Evolutionary conservation across 2,888 invertebrate species (phyloP), one percentile per base, ranked within the genome.

Genomic region (Dusona sp.): DNA sequence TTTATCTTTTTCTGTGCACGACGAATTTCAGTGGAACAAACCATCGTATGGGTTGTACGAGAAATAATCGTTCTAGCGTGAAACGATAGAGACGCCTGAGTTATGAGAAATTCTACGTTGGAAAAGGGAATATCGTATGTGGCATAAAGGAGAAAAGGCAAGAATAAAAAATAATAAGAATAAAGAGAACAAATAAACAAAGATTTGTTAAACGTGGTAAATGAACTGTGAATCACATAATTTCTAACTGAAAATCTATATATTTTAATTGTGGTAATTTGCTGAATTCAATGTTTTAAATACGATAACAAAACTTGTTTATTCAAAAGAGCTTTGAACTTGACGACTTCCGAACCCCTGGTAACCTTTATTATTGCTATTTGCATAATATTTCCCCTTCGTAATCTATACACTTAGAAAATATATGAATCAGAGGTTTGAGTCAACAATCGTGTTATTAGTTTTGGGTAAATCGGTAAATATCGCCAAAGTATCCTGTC

Each of bases 31-130:
- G 67, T 73, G 72, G 70, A 74, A 79, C 42, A 65, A 82, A 79
- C 74, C 51, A 74, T 82, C 74, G 81, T 61, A 16, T 61, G 54
- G 36, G 25, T 85, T 79, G 82, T 78, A 33, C 25, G 74, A 79
- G 79, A 82, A 74, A 79, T 82, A 85, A 73, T 83, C 57, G 64
- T 54, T 79, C 79, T 82, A 73, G 19, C 42, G 29, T 79, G 79
- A 70, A 79, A 80, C 73, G 81, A 82, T 74, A 68, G 68, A 73
- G 67, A 19, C 25, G 11, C 42, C 73, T 79, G 85, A 85, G 68
- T 82, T 85, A 82, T 74, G 68, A 68, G 82, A 68, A 61, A 75
- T 42, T 75, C 45, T 33, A 70, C 36, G 68, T 45, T 82, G 51
- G 29, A 72, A 36, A 77, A 33, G 25, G 42, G 36, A 73, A 38